Evolutionary conservation across 2,888 invertebrate genomes (phyloP), one percentile per base, ranked within the genome.

Genomic region (Ophioninae sp.): DNA sequence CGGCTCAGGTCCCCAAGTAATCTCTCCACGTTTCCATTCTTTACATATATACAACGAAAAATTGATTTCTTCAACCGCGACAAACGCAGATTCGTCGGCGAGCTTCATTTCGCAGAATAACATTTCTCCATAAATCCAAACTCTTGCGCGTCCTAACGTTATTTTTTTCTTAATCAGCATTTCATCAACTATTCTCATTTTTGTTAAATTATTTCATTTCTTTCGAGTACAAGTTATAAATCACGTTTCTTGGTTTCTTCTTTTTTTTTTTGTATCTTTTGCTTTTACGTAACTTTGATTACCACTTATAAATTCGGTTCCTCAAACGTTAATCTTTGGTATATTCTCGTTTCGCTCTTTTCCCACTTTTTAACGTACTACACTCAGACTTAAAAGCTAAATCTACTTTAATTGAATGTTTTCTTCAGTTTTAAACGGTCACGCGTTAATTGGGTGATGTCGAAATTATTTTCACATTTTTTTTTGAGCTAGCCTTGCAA

Each of bases 1-100:
- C 90, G 88, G 87, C 90, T 90, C 90, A 90, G 90, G 90, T 90
- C 90, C 90, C 90, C 88, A 90, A 90, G 90, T 90, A 90, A 80
- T 87, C 87, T 86, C 88, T 86, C 51, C 83, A 79, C 77, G 41
- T 79, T 5, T 75, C 75, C 61, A 73, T 63, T 83, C 85, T 78
- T 87, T 88, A 83, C 81, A 87, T 88, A 90, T 90, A 88, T 90
- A 90, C 90, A 90, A 87, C 83, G n/a, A 87, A 86, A 65, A 81
- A 65, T 58, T 44, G 58, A 10, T 37, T 63, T 44, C 56, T 23
- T 61, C 9, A 51, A 51, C 13, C 17, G 13, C 17, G 51, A 5
- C 13, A 59, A 59, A 59, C 59, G 59, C 20, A 59, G 59, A 59
- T 51, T 51, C 17, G 17, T 51, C 17, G 0, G 17, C 6, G 51